Conservation (phyloP, 2,797 vertebrate species). For the Anomalospiza imberbis region DNA sequence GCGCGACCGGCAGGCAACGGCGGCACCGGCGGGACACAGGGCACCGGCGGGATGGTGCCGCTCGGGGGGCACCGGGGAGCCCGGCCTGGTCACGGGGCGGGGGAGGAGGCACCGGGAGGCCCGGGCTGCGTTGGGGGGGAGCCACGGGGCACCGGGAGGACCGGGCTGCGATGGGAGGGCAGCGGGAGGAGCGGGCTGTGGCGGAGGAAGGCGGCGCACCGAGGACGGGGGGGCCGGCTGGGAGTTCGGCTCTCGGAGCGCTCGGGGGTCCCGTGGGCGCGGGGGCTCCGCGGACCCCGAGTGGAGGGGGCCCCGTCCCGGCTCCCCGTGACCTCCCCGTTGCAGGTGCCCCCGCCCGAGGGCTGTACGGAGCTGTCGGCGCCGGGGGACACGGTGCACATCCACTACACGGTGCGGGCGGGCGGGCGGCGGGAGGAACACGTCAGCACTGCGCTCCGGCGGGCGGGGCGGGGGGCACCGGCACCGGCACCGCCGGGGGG, state of each 20-base stretch:
- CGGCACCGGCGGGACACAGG: background rate
- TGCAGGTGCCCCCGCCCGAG: constrained; percentile 86
- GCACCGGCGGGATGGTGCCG: background rate
- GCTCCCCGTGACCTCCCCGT: background rate
- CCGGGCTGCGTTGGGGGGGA: background rate
- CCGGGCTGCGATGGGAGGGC: background rate
- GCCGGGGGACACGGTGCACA: constrained; percentile 88
- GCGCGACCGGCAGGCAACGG: background rate
- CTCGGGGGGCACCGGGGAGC: background rate
- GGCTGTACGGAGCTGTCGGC: constrained; percentile 80
- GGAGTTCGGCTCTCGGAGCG: background rate
- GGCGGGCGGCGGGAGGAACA: constrained; percentile 3
- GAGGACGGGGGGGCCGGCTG: background rate
- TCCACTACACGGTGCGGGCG: constrained; percentile 97
- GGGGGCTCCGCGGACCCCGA: background rate
- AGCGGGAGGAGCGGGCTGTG: background rate
- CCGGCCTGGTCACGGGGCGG: background rate
- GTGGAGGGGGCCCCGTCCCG: background rate
- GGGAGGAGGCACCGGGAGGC: background rate
- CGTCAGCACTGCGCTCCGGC: constrained; percentile 24
- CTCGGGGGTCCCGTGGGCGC: background rate
- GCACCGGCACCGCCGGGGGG: background rate
- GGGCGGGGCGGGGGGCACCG: background rate
- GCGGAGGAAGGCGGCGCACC: background rate
- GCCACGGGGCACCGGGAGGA: background rate